phyloP scores from a whole-genome alignment of 1,140 invertebrate species.

The Eurytemora carolleeae region DNA sequence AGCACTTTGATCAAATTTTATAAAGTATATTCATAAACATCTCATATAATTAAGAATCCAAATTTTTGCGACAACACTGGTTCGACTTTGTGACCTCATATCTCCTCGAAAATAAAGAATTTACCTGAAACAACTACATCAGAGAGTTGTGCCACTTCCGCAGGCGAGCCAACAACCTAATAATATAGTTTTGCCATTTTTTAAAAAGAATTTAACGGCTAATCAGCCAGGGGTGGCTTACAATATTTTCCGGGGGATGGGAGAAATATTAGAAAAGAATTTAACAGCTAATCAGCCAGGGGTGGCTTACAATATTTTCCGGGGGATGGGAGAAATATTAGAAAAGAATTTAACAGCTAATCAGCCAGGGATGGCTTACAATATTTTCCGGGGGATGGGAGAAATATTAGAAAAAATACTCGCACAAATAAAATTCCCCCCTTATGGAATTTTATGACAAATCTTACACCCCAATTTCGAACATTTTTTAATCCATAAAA shows the following conservation, averaged over 20 bases:
- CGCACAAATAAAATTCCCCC: too few species aligned
- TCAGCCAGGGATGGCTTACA: too few species aligned
- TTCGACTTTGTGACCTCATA: too few species aligned
- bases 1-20: background rate
- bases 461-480: too few species aligned
- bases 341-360: too few species aligned
- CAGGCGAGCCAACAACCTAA: background rate
- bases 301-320: too few species aligned
- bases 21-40: background rate
- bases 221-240: background rate
- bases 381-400: too few species aligned
- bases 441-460: too few species aligned
- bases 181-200: background rate
- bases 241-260: background rate
- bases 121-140: background rate
- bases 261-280: slow-evolving; percentile 3
- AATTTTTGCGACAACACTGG: too few species aligned
- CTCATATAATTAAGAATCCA: background rate
- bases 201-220: background rate
- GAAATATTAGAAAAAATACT: too few species aligned
- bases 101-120: background rate
- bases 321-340: too few species aligned
- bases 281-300: background rate
- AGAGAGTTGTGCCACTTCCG: background rate
- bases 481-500: too few species aligned